A percentile compares a stretch with the other conserved stretches of the same genome.
Evolutionary conservation across 2,797 vertebrate genomes (phyloP).

Genomic region (Calcarius lapponicus): DNA sequence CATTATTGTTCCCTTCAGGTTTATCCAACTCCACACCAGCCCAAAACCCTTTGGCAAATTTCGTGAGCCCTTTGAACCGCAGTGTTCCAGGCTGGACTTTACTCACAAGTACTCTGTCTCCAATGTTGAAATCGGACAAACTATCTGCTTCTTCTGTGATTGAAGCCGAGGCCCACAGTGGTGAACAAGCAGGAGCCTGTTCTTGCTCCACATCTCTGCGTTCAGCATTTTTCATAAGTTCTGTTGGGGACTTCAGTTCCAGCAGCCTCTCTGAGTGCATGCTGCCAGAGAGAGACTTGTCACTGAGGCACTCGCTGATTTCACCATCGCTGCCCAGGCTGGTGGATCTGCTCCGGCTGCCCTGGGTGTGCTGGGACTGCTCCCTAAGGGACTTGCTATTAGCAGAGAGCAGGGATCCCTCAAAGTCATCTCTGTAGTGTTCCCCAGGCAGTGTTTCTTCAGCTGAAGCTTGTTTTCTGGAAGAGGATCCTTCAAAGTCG

Average conservation of each 20-base stretch:
- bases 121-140: constrained; percentile 85
- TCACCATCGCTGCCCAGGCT: constrained; percentile 81
- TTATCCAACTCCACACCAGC: constrained; percentile 95
- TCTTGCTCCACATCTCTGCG: constrained; percentile 70
- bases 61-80: constrained; percentile 90
- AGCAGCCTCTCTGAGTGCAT: constrained; percentile 76
- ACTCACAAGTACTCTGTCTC: constrained; percentile 91
- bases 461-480: constrained; percentile 66
- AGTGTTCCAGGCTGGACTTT: constrained; percentile 91
- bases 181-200: constrained; percentile 16
- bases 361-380: constrained; percentile 17
- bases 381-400: constrained; percentile 56
- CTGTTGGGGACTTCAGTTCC: constrained; percentile 77
- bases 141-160: constrained; percentile 68
- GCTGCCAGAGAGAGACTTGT: constrained; percentile 74
- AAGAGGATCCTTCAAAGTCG: constrained; percentile 75
- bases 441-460: constrained; percentile 50
- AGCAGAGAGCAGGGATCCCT: constrained; percentile 74
- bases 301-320: constrained; percentile 84
- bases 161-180: constrained; percentile 38
- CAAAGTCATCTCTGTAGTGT: constrained; percentile 80
- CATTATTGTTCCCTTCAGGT: constrained; percentile 94
- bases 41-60: constrained; percentile 94
- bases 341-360: constrained; percentile 57
- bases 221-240: constrained; percentile 71